Evolutionary conservation across 1,140 invertebrate species (phyloP), one percentile per base, ranked within the genome.

Genomic region (Dysdera silvatica): DNA sequence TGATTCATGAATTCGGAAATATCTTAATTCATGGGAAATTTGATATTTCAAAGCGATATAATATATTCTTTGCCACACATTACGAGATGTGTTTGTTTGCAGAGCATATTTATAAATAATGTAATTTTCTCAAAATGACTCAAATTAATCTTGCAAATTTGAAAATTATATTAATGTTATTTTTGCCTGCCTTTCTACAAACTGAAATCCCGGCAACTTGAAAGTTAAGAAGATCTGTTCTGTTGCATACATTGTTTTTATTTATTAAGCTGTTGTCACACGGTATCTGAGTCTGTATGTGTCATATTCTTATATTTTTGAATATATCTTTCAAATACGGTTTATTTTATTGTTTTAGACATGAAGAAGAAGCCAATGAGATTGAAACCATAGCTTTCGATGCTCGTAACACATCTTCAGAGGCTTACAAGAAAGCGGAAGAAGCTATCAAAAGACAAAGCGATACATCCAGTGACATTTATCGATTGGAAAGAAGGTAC

Each of bases 381-480:
- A 89, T 95, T 62, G 82, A 84, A 67, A 79, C 82, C 26, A 80
- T 87, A 47, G 89, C 89, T 2, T 83, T 87, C 61, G 84, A 86
- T 67, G 91, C 91, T 0, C 82, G 85, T 51, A 89, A 92, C 71
- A 88, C 85, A 5, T 93, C 92, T 1, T 77, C 82, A 7, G 82
- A 86, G 70, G 92, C 91, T 0, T 86, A 88, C 63, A 82, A 86
- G 66, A 76, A 91, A 33, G 89, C 88, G 1, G 88, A 86, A 69
- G 85, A 88, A 68, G 84, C 89, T 1, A 82, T 91, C 20, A 83
- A 84, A 23, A 83, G 87, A 71, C 89, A 93, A 70, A 80, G 84
- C 16, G 86, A 65, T 53, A 64, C 66, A 16, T 45, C 53, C 16
- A 61, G 62, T 58, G 67, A 67, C 18, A 78, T 80, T 24, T 69